phyloP scores from a whole-genome alignment of 2,797 vertebrate species.

The Antennarius maculatus region DNA sequence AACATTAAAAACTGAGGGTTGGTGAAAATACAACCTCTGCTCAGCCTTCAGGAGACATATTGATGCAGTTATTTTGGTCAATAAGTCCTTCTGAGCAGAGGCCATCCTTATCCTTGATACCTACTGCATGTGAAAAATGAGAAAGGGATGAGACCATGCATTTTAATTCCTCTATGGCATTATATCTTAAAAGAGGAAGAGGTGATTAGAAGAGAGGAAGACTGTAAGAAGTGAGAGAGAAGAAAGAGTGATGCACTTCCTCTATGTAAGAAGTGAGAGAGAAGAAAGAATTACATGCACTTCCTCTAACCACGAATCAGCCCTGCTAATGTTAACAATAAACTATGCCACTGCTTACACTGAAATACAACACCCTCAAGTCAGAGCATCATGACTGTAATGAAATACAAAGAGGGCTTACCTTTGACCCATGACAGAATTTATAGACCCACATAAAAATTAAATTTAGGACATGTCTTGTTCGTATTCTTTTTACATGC shows the following conservation, averaged over 20 bases:
- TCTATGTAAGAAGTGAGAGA: conserved; percentile 38
- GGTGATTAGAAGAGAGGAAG: conserved; percentile 27
- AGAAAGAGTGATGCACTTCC: conserved; percentile 53
- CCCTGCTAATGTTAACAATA: conserved; percentile 73
- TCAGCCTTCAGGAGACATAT: conserved; percentile 82
- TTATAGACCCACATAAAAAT: conserved; percentile 38
- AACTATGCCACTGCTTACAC: conserved; percentile 52
- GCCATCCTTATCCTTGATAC: conserved; percentile 82
- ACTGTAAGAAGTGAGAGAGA: conserved; percentile 25
- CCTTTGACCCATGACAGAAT: conserved; percentile 45
- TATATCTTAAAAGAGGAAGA: conserved; percentile 64
- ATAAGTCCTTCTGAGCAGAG: conserved; percentile 82
- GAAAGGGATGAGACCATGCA: conserved; percentile 77
- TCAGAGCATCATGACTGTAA: conserved; percentile 54
- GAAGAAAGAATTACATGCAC: conserved; percentile 41
- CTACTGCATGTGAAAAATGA: conserved; percentile 80
- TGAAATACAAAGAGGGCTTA: conserved; percentile 51
- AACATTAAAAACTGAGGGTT: conserved; percentile 68
- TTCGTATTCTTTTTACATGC: background rate
- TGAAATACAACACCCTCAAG: conserved; percentile 58
- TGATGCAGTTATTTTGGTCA: conserved; percentile 85
- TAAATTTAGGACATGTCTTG: conserved; percentile 25
- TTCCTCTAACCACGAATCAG: conserved; percentile 65
- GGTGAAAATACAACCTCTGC: conserved; percentile 77
- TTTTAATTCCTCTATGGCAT: conserved; percentile 75